Conservation (phyloP, 2,888 invertebrate species). For the Lottia scabra region DNA sequence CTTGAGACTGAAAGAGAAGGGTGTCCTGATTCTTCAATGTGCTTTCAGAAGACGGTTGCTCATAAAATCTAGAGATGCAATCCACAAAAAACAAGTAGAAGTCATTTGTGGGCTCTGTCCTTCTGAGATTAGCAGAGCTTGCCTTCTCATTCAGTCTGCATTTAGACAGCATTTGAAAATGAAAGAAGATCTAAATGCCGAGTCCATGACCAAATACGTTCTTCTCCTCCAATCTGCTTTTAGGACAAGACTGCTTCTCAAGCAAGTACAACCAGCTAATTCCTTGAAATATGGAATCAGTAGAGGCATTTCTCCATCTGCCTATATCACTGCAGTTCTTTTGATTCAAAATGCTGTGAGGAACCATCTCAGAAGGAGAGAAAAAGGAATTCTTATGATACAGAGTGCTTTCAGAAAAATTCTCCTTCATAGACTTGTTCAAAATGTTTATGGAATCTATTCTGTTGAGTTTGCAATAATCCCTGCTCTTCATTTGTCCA, state of each 20-base stretch:
- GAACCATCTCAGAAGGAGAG: background rate
- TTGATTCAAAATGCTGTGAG: background rate
- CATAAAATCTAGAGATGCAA: background rate
- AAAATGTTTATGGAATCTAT: background rate
- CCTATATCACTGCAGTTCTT: background rate
- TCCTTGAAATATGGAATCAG: background rate
- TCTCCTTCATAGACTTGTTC: background rate
- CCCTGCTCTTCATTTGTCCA: background rate
- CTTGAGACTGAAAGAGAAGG: background rate
- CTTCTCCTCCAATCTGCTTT: background rate
- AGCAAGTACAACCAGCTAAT: background rate
- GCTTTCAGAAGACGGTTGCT: background rate
- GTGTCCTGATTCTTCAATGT: background rate
- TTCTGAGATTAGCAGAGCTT: too few relatives aligned
- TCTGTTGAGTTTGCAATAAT: background rate
- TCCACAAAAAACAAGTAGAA: background rate
- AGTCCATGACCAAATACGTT: background rate
- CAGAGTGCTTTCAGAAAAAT: background rate
- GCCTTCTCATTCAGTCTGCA: background rate
- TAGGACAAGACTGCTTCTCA: background rate
- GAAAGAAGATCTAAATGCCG: background rate
- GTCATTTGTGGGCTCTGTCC: background rate
- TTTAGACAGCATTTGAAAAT: background rate
- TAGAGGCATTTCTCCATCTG: background rate
- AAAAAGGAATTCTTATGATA: background rate